A percentile compares a stretch with the other conserved stretches of the same genome.
phyloP scores from a whole-genome alignment of 2,797 vertebrate species.

The Erpetoichthys calabaricus region DNA sequence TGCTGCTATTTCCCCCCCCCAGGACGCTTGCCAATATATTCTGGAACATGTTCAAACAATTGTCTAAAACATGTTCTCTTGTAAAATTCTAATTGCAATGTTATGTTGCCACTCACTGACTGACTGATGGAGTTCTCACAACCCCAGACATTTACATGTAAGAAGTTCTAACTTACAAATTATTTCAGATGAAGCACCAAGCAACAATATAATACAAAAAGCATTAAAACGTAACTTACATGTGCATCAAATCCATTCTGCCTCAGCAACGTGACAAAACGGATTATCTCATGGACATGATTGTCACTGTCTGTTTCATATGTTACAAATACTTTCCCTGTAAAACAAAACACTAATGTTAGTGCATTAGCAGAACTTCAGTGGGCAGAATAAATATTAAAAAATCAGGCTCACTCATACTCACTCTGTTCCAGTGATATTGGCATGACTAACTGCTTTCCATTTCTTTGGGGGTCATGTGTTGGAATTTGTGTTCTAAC shows the following conservation, averaged over 20 bases:
- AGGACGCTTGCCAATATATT: too few relatives aligned
- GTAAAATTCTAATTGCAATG: too few relatives aligned
- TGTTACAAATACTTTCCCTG: constrained; percentile 60
- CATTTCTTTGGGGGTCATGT: constrained; percentile 25
- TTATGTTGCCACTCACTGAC: too few relatives aligned
- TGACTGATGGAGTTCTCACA: too few relatives aligned
- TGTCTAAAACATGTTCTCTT: too few relatives aligned
- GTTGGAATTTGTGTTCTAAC: constrained; percentile 21
- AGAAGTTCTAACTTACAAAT: too few relatives aligned
- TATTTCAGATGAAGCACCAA: too few relatives aligned
- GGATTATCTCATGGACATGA: constrained; percentile 60
- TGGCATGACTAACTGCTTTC: constrained; percentile 21
- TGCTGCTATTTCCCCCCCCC: too few relatives aligned
- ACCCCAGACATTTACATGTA: too few relatives aligned
- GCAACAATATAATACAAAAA: background rate
- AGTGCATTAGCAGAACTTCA: background rate
- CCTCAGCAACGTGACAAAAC: constrained; percentile 57
- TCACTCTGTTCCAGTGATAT: constrained; percentile 58
- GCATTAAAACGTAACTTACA: constrained; percentile 30
- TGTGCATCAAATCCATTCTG: constrained; percentile 64
- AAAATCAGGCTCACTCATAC: constrained; percentile 14
- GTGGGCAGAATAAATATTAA: background rate
- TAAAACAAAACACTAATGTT: background rate
- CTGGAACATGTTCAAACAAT: too few relatives aligned
- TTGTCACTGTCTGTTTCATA: constrained; percentile 57